Percentiles rank a stretch among this genome's conserved stretches.
These are phyloP conservation scores for Spatula versicolor DNA, from an alignment of 2,797 vertebrate genomes.

Conservation along the genomic window DNA sequence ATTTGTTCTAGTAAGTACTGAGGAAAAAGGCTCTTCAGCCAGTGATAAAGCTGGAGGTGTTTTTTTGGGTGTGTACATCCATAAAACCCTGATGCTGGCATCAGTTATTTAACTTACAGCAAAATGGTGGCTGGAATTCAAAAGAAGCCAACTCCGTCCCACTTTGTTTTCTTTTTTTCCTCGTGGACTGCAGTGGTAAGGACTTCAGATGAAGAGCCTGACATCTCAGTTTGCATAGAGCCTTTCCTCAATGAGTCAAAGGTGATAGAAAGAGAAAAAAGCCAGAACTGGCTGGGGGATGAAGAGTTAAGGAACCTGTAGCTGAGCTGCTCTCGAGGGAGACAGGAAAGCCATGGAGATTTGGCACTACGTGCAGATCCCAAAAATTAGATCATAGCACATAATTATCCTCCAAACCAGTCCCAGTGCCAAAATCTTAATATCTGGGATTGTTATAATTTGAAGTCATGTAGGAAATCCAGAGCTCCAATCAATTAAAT, in stretches of 20 bases:
- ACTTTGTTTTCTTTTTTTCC: not conserved
- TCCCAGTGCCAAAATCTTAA: slow-evolving; percentile 32
- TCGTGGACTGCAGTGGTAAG: not conserved
- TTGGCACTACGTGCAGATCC: slow-evolving; percentile 14
- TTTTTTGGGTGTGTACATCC: not conserved
- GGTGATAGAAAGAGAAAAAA: not conserved
- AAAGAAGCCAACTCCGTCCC: not conserved
- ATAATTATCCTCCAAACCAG: slow-evolving; percentile 17
- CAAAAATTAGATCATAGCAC: slow-evolving; percentile 64
- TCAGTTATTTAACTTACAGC: not conserved
- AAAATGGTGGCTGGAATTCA: not conserved
- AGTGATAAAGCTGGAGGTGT: rapidly evolving
- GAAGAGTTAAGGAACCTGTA: not conserved
- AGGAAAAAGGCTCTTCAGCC: not conserved
- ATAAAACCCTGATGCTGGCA: not conserved
- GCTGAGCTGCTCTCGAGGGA: slow-evolving; percentile 32
- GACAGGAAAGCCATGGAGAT: slow-evolving; percentile 36
- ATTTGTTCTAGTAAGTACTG: not conserved
- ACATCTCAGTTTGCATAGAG: not conserved
- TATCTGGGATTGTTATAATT: slow-evolving; percentile 60
- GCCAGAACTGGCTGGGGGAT: not conserved
- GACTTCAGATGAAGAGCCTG: not conserved
- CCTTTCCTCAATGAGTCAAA: not conserved
- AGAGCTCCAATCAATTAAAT: slow-evolving; percentile 67
- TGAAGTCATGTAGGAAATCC: slow-evolving; percentile 76